Evolutionary conservation across 2,797 vertebrate species (phyloP).

Genomic region (Melopsittacus undulatus): DNA sequence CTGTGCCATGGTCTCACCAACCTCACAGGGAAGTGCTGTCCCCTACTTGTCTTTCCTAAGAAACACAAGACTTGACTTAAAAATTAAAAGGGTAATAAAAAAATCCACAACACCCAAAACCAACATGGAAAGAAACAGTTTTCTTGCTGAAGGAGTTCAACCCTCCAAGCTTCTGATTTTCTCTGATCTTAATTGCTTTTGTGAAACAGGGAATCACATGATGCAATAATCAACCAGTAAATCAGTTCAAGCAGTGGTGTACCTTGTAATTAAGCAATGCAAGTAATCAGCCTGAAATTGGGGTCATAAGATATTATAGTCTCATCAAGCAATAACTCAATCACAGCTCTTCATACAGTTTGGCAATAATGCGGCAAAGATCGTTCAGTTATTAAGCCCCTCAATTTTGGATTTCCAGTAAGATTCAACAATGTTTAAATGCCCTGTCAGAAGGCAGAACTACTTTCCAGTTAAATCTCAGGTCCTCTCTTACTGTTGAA

Average conservation of each 20-base stretch:
- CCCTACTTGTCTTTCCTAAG: background rate
- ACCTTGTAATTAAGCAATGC: constrained; percentile 53
- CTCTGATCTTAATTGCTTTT: background rate
- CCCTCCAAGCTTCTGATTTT: background rate
- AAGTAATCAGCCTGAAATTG: constrained; percentile 36
- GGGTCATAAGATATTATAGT: background rate
- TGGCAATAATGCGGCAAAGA: background rate
- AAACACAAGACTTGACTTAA: background rate
- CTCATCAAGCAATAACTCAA: constrained; percentile 22
- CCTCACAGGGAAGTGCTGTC: background rate
- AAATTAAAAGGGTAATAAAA: background rate
- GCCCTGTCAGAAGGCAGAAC: background rate
- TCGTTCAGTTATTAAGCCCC: background rate
- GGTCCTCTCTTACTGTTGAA: background rate
- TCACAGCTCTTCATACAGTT: background rate
- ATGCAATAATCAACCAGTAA: constrained; percentile 40
- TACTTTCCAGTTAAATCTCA: background rate
- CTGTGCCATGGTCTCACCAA: background rate
- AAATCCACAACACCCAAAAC: background rate
- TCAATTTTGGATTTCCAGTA: background rate
- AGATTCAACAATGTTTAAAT: background rate
- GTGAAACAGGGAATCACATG: constrained; percentile 21
- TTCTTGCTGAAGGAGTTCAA: background rate
- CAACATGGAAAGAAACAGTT: background rate
- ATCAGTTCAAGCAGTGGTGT: constrained; percentile 14